These are phyloP conservation scores for Phrixothrix hirtus DNA, from an alignment of 2,888 invertebrate genomes.

Conservation along the genomic window DNA sequence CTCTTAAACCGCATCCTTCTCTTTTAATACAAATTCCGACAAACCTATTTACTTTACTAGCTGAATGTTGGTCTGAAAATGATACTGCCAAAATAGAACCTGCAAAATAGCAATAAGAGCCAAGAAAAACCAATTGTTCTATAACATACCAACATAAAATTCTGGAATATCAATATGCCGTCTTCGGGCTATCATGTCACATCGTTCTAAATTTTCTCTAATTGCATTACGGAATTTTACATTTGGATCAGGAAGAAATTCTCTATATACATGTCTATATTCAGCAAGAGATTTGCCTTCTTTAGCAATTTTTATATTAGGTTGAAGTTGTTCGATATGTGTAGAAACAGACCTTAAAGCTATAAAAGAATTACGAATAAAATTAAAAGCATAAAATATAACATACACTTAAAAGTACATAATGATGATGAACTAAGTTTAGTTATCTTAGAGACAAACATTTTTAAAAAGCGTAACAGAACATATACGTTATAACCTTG, in stretches of 20 bases:
- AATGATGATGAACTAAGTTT: not conserved
- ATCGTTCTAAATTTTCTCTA: constrained; percentile 85
- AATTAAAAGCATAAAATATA: not conserved
- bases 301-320: not conserved
- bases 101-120: too few relatives aligned
- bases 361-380: not conserved
- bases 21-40: constrained; percentile 94
- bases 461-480: too few relatives aligned
- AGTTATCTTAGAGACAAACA: not conserved
- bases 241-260: constrained; percentile 89
- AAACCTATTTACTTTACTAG: constrained; percentile 82
- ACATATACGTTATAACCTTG: too few relatives aligned
- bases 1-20: constrained; percentile 78
- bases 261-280: constrained; percentile 79
- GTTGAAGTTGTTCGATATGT: not conserved
- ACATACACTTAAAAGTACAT: not conserved
- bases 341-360: not conserved
- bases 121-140: too few relatives aligned
- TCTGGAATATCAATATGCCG: constrained; percentile 87
- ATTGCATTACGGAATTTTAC: constrained; percentile 75
- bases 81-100: constrained; percentile 89
- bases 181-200: constrained; percentile 89
- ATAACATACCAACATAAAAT: constrained; percentile 93
- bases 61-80: constrained; percentile 81
- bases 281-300: constrained; percentile 49